These are phyloP conservation scores for Petrocephalus microphthalmus DNA, from an alignment of 2,113 vertebrate species.

Conservation along the genomic window DNA sequence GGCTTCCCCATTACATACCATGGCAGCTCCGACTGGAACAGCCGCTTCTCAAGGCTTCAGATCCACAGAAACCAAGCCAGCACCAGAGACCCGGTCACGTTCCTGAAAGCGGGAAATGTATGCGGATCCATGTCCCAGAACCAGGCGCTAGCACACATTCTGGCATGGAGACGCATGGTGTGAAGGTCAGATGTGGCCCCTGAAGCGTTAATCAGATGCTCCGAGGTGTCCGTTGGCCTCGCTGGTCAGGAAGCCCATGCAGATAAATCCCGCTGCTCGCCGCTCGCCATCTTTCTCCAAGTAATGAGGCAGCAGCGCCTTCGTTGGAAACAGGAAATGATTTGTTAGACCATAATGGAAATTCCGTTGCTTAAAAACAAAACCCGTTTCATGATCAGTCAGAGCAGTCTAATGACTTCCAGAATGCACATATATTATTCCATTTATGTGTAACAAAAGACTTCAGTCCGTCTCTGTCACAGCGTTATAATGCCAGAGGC, in stretches of 20 bases:
- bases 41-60: neutral
- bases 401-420: slow-evolving; percentile 11
- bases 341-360: slow-evolving; percentile 9
- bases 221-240: neutral
- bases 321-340: slow-evolving; percentile 3
- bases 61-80: neutral
- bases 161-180: neutral
- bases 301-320: neutral
- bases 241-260: neutral
- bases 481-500: neutral
- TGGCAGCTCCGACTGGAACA: neutral
- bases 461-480: neutral
- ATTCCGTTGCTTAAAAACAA: slow-evolving; percentile 3
- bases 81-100: neutral
- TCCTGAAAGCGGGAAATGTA: neutral
- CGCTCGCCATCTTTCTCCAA: neutral
- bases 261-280: neutral
- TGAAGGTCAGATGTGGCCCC: neutral
- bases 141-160: neutral
- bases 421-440: neutral
- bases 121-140: neutral
- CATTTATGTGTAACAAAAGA: slow-evolving; percentile 10
- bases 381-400: neutral
- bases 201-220: neutral
- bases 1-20: neutral